Evolutionary conservation across 2,888 invertebrate genomes (phyloP).

Genomic region (Dryomyza anilis): DNA sequence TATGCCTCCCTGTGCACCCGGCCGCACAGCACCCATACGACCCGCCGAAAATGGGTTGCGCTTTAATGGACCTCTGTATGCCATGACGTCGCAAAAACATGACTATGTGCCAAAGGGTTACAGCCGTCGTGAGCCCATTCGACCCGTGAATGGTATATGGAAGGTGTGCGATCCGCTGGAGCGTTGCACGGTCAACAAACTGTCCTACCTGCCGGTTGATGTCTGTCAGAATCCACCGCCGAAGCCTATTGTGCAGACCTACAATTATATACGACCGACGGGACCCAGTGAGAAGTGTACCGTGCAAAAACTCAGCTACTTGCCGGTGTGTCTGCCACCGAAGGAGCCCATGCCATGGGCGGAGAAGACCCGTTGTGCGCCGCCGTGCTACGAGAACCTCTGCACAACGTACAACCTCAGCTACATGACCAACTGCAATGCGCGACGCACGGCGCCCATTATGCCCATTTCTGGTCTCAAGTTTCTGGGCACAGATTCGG

Average conservation of each 20-base stretch:
- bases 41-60: conserved; percentile 52
- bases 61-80: conserved; percentile 69
- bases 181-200: conserved; percentile 53
- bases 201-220: conserved; percentile 58
- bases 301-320: conserved; percentile 65
- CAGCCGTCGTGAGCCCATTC: conserved; percentile 48
- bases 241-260: conserved; percentile 46
- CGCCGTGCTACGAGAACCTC: conserved; percentile 51
- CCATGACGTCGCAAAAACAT: conserved; percentile 74
- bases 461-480: conserved; percentile 45
- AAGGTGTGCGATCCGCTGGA: conserved; percentile 51
- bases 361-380: conserved; percentile 47
- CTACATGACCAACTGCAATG: conserved; percentile 56
- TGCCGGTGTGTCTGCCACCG: conserved; percentile 60
- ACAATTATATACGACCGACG: conserved; percentile 43
- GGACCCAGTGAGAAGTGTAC: conserved; percentile 55
- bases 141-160: conserved; percentile 45
- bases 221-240: conserved; percentile 54
- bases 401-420: conserved; percentile 59
- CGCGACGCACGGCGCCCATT: conserved; percentile 43
- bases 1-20: conserved; percentile 48
- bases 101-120: conserved; percentile 72
- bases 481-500: conserved; percentile 49
- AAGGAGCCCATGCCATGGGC: conserved; percentile 60
- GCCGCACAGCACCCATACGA: conserved; percentile 49